Percentiles rank a stretch among this genome's conserved stretches.
Evolutionary conservation across 2,888 invertebrate genomes (phyloP).

Genomic region (Antheraea assamensis): DNA sequence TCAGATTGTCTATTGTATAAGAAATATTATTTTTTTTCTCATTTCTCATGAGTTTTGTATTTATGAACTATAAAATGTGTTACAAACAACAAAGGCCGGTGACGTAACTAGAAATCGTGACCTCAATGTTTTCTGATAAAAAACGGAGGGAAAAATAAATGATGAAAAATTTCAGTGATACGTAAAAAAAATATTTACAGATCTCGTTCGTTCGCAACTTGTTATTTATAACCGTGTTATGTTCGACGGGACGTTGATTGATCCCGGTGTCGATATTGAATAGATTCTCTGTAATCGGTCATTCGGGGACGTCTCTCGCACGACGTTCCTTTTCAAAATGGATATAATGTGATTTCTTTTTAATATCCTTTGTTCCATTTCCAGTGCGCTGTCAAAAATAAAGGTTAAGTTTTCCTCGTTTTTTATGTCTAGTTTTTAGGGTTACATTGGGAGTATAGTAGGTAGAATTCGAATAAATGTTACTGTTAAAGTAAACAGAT

Average conservation of each 20-base stretch:
- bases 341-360: conserved; percentile 11
- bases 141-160: neutral
- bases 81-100: neutral
- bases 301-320: conserved; percentile 15
- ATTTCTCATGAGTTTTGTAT: neutral
- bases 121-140: neutral
- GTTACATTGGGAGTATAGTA: too few species aligned
- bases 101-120: neutral
- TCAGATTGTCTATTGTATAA: neutral
- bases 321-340: conserved; percentile 18
- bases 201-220: conserved; percentile 9
- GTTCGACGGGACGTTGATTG: conserved; percentile 20
- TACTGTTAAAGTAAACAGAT: too few species aligned
- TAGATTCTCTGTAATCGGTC: conserved; percentile 21
- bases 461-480: too few species aligned
- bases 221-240: conserved; percentile 22
- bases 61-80: neutral
- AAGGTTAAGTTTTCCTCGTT: neutral
- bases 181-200: conserved; percentile 17
- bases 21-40: neutral
- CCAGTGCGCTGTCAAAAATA: neutral
- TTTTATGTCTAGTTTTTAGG: neutral
- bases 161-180: neutral
- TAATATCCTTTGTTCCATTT: conserved; percentile 7
- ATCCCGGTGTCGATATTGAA: conserved; percentile 20